Conservation (phyloP, 1,140 invertebrate genomes). For the Cydia splendana region DNA sequence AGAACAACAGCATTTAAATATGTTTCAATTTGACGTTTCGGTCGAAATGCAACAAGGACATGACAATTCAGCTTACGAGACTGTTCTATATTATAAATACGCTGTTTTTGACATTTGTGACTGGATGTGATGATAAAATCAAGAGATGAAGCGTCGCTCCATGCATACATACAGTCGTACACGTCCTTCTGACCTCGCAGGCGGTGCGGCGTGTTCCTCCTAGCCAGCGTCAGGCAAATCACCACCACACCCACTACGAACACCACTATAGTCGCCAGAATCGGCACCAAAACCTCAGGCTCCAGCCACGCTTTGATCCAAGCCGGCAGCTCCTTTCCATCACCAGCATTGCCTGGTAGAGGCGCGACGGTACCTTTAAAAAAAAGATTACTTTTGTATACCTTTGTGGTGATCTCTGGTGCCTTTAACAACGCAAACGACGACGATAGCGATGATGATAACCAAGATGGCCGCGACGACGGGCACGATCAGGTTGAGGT, state of each 20-base stretch:
- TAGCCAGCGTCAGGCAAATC: constrained; percentile 91
- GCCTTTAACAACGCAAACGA: constrained; percentile 93
- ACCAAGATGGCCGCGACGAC: constrained; percentile 93
- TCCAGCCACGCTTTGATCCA: constrained; percentile 93
- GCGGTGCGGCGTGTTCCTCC: constrained; percentile 88
- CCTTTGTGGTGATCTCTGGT: constrained; percentile 91
- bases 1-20: not conserved
- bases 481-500: constrained; percentile 96
- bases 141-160: constrained; percentile 67
- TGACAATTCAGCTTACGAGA: too few relatives aligned
- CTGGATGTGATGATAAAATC: constrained; percentile 49
- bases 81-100: not conserved
- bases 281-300: constrained; percentile 91
- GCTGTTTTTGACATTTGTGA: not conserved
- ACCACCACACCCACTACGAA: constrained; percentile 93
- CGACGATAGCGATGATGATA: constrained; percentile 94
- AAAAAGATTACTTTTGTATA: constrained; percentile 66
- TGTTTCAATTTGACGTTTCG: not conserved
- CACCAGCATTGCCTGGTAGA: constrained; percentile 83
- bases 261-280: constrained; percentile 91
- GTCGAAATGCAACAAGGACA: not conserved
- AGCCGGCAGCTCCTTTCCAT: constrained; percentile 83
- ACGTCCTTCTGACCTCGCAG: constrained; percentile 88
- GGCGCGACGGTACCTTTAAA: constrained; percentile 89
- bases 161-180: constrained; percentile 82